These are phyloP conservation scores for Tychaedon coryphoeus DNA, from an alignment of 2,113 vertebrate species.

Conservation along the genomic window DNA sequence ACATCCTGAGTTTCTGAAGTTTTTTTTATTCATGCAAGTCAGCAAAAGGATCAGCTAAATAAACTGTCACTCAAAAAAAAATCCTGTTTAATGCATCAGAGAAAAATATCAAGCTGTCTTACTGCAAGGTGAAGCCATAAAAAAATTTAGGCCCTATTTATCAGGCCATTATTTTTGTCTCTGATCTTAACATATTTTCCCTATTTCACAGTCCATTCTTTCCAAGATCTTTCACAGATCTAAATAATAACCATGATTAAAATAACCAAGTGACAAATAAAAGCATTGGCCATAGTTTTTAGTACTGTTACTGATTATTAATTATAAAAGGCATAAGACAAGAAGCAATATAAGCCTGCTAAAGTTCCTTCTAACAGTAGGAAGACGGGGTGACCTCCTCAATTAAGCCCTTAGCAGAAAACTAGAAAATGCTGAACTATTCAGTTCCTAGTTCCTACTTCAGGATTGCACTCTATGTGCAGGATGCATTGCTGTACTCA, in stretches of 20 bases:
- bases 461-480: background rate
- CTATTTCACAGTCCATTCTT: background rate
- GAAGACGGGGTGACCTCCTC: background rate
- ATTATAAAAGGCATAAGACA: background rate
- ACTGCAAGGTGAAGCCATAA: background rate
- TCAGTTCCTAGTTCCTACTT: background rate
- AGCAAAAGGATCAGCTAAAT: background rate
- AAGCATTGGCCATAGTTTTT: background rate
- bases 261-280: background rate
- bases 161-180: background rate
- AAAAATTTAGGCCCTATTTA: background rate
- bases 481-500: background rate
- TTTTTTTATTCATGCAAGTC: background rate
- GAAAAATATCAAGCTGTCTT: background rate
- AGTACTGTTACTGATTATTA: background rate
- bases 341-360: background rate
- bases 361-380: background rate
- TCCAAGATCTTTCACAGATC: background rate
- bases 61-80: background rate
- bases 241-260: background rate
- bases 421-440: background rate
- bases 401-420: background rate
- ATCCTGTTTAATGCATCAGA: background rate
- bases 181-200: background rate
- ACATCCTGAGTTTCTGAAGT: background rate